Percentiles rank a stretch among this genome's conserved stretches.
Evolutionary conservation across 1,140 invertebrate species (phyloP).

Genomic region (Meteorus sp.): DNA sequence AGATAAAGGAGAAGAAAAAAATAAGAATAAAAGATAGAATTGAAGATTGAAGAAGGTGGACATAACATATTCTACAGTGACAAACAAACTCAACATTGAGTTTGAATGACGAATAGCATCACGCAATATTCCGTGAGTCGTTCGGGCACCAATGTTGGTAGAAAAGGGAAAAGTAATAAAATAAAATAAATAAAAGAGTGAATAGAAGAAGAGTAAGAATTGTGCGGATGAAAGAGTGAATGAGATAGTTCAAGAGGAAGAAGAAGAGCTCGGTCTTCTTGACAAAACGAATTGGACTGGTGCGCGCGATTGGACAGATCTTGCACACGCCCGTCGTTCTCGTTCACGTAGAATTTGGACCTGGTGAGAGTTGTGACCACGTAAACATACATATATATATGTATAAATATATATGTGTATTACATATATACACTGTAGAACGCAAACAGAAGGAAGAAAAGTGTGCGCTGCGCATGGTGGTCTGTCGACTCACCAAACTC

Average conservation of each 20-base stretch:
- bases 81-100: conserved; percentile 3
- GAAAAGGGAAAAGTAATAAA: not conserved
- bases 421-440: too few relatives aligned
- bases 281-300: conserved; percentile 11
- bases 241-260: not conserved
- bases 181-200: too few relatives aligned
- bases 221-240: too few relatives aligned
- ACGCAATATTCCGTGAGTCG: not conserved
- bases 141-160: not conserved
- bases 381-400: too few relatives aligned
- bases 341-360: conserved; percentile 6
- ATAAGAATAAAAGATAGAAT: too few relatives aligned
- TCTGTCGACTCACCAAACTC: conserved; percentile 28
- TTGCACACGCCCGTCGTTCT: not conserved
- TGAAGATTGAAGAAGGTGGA: not conserved
- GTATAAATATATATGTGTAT: too few relatives aligned
- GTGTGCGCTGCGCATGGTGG: conserved; percentile 8
- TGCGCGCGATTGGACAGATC: not conserved
- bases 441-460: conserved; percentile 7
- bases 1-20: too few relatives aligned
- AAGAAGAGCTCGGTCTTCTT: not conserved
- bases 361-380: not conserved
- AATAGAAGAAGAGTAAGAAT: too few relatives aligned
- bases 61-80: not conserved
- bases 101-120: not conserved